These are phyloP conservation scores for Stenodera caucasica DNA, from an alignment of 2,888 invertebrate species.

Conservation along the genomic window DNA sequence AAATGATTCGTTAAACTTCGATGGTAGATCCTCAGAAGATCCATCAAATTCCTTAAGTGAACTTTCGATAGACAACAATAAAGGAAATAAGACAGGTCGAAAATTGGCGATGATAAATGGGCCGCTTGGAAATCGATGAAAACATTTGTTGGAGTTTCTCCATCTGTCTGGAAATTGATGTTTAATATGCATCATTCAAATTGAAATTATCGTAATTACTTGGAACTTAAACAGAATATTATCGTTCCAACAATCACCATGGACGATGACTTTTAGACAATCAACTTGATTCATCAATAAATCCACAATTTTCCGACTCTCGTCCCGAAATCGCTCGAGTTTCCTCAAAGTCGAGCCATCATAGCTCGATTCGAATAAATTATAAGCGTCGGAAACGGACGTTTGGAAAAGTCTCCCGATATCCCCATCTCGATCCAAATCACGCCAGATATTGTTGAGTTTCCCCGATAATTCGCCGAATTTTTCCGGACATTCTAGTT, in stretches of 20 bases:
- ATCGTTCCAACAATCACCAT: conserved; percentile 23
- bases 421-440: conserved; percentile 2
- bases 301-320: no score
- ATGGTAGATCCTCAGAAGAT: background rate
- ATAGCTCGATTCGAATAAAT: background rate
- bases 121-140: conserved; percentile 16
- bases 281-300: no score
- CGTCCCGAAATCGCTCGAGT: background rate
- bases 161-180: no score
- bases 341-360: background rate
- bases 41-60: background rate
- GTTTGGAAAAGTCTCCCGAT: background rate
- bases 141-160: no score
- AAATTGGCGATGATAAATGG: conserved; percentile 8
- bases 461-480: conserved; percentile 13
- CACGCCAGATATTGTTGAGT: conserved; percentile 14
- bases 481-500: background rate
- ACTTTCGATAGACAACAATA: conserved; percentile 5
- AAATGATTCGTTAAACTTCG: background rate
- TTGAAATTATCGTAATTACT: no score
- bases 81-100: conserved; percentile 16
- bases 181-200: no score
- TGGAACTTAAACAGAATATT: background rate
- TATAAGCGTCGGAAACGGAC: no score
- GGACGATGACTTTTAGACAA: conserved; percentile 12